phyloP scores from a whole-genome alignment of 2,797 vertebrate genomes.

The Epinephelus awoara region DNA sequence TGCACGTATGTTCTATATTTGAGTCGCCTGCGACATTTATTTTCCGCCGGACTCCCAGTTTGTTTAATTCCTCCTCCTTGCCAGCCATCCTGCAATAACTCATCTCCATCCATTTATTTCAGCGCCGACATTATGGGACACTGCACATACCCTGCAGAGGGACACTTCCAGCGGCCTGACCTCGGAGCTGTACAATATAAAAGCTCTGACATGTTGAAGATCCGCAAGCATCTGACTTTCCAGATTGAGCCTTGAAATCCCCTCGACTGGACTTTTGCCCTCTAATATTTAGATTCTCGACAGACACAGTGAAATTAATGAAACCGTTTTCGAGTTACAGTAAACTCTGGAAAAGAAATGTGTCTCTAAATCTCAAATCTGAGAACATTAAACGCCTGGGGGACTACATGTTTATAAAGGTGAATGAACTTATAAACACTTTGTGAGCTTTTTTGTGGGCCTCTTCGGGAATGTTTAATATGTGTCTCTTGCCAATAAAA shows the following conservation, averaged over 20 bases:
- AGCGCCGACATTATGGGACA: slow-evolving; percentile 66
- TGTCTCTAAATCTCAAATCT: slow-evolving; percentile 18
- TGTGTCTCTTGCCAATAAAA: slow-evolving; percentile 40
- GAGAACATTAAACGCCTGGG: slow-evolving; percentile 22
- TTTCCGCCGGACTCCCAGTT: slow-evolving; percentile 76
- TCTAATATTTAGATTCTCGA: slow-evolving; percentile 66
- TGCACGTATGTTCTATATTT: slow-evolving; percentile 67
- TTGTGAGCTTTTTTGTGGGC: slow-evolving; percentile 21
- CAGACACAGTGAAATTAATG: slow-evolving; percentile 53
- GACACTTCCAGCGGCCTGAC: slow-evolving; percentile 53
- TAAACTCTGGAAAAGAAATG: slow-evolving; percentile 50
- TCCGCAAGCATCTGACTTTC: slow-evolving; percentile 41
- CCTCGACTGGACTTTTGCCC: slow-evolving; percentile 15
- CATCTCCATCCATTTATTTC: slow-evolving; percentile 64
- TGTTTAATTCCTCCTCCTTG: slow-evolving; percentile 81
- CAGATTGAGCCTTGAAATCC: slow-evolving; percentile 48
- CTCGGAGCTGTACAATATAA: slow-evolving; percentile 62
- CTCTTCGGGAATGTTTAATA: slow-evolving; percentile 52
- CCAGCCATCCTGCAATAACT: slow-evolving; percentile 82
- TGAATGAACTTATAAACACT: slow-evolving; percentile 57
- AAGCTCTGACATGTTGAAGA: slow-evolving; percentile 63
- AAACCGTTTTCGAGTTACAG: slow-evolving; percentile 26
- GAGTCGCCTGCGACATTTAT: slow-evolving; percentile 64
- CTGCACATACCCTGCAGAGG: slow-evolving; percentile 48
- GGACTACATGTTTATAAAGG: slow-evolving; percentile 44